Evolutionary conservation across 2,797 vertebrate genomes (phyloP), one percentile per base, ranked within the genome.

Genomic region (Aythya fuligula): DNA sequence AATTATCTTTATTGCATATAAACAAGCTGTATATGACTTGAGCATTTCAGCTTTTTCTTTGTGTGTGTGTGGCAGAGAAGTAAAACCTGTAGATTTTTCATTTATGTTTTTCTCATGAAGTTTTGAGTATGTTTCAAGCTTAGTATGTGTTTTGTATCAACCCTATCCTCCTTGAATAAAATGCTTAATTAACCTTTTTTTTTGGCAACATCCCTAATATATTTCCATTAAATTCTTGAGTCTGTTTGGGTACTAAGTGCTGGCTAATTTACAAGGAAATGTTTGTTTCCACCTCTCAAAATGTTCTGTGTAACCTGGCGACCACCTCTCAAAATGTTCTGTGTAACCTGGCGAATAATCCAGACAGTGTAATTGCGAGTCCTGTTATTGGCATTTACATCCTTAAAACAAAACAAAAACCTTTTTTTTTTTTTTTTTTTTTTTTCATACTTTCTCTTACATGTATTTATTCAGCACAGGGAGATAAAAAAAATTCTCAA

Each of bases 141-240:
- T 77, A 12, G 17, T 75, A 45, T 60, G 9, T 77, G 15, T 73
- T 96, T 79, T 90, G 43, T 95, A 91, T 87, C 56, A 94, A 90
- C 39, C 77, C 45, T 82, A 21, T 86, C 88, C 90, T 92, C 60
- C 45, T 77, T 53, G 36, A 67, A 89, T 64, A 92, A 95, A 95
- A 97, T 90, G 65, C 49, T 95, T 91, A 94, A 92, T 94, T 92
- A 97, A 94, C 79, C 57, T 89, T 67, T 86, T 92, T 92, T 88
- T 92, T 88, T 49, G 60, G 85, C 72, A 93, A 91, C 19, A 80
- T 70, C 65, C 5, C 0, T 92, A 85, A 54, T 78, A 79, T 24
- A 16, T 75, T 90, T 87, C 87, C 19, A 80, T 73, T 70, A 71
- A 87, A 90, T 93, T 82, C 73, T 43, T 85, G 76, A 82, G 53